Percentiles rank a stretch among this genome's conserved stretches.
Evolutionary conservation across 92 coral and sea anemone species (phyloP).

Genomic region (Palythoa caribaeorum): DNA sequence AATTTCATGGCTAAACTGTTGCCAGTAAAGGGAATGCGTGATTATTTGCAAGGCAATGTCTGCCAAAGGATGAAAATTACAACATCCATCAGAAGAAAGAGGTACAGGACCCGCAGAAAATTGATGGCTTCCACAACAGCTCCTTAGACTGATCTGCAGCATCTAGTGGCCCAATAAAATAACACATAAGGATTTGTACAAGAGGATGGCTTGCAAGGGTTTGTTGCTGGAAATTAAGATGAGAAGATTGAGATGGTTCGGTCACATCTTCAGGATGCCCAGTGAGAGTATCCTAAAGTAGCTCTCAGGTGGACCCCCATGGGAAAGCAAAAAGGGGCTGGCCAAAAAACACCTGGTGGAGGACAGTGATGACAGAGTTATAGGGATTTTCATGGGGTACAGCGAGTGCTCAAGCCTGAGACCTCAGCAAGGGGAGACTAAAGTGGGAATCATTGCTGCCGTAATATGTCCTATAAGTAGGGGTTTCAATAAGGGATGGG

Average conservation of each 20-base stretch:
- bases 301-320: constrained; percentile 11
- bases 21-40: too few species aligned
- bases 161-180: too few species aligned
- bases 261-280: constrained; percentile 1
- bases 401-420: not conserved
- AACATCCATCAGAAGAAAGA: too few species aligned
- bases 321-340: not conserved
- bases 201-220: too few species aligned
- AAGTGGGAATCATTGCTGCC: not conserved
- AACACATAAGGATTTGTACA: too few species aligned
- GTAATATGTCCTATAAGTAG: not conserved
- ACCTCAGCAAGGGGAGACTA: not conserved
- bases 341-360: not conserved
- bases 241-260: constrained; percentile 13
- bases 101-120: too few species aligned
- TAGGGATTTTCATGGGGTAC: not conserved
- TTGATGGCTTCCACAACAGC: too few species aligned
- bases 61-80: too few species aligned
- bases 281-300: not conserved
- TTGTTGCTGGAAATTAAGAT: not conserved
- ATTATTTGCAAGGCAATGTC: too few species aligned
- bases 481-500: too few species aligned
- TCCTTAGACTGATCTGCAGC: too few species aligned
- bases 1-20: too few species aligned
- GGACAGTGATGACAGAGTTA: not conserved